phyloP scores from a whole-genome alignment of 2,797 vertebrate species.

The Poeciliopsis infans region DNA sequence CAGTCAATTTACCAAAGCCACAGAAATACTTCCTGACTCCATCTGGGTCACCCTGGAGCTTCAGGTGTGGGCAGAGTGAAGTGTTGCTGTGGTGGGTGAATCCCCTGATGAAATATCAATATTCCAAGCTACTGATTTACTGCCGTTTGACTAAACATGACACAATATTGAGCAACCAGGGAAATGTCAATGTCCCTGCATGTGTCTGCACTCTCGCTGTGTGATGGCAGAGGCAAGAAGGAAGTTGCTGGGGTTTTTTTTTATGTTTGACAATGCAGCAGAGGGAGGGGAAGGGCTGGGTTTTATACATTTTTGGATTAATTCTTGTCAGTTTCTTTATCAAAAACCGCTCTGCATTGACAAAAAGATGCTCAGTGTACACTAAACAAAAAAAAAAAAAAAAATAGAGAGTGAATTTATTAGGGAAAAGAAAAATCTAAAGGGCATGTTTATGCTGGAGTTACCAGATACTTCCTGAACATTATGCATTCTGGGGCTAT shows the following conservation, averaged over 20 bases:
- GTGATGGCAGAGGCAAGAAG: slow-evolving; percentile 15
- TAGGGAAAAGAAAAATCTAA: neutral
- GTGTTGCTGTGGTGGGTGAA: slow-evolving; percentile 56
- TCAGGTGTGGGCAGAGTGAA: slow-evolving; percentile 68
- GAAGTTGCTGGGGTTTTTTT: slow-evolving; percentile 3
- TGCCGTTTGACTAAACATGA: slow-evolving; percentile 74
- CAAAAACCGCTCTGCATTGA: neutral
- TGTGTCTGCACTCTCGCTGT: slow-evolving; percentile 23
- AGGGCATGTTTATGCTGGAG: neutral
- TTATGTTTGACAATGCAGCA: neutral
- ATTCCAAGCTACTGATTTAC: slow-evolving; percentile 67
- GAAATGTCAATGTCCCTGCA: slow-evolving; percentile 31
- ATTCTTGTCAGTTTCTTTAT: neutral
- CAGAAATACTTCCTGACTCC: slow-evolving; percentile 60
- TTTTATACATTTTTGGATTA: neutral
- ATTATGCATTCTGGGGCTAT: neutral
- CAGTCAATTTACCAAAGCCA: slow-evolving; percentile 63
- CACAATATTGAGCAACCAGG: slow-evolving; percentile 64
- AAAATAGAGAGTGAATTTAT: too few relatives aligned
- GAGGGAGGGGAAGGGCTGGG: neutral
- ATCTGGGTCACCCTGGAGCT: slow-evolving; percentile 42
- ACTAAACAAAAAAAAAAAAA: neutral
- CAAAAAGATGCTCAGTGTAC: neutral
- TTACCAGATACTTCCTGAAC: neutral
- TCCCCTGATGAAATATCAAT: slow-evolving; percentile 77